A percentile compares a stretch with the other conserved stretches of the same genome.
phyloP scores from a whole-genome alignment of 1,140 invertebrate genomes.

The Drosophila subpulchrella region DNA sequence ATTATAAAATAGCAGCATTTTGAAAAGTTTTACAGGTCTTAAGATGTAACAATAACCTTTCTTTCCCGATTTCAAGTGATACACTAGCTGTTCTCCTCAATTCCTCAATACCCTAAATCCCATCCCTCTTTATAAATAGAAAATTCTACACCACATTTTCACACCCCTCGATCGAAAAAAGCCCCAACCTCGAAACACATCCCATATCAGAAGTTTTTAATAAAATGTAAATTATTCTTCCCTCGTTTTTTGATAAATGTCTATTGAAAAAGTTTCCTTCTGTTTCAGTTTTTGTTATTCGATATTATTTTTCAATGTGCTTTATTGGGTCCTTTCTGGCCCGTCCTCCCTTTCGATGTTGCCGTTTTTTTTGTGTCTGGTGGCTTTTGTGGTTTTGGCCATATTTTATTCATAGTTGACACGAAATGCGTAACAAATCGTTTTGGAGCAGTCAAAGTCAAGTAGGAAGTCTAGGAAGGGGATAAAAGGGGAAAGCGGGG shows the following conservation, averaged over 20 bases:
- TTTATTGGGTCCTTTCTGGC: slow-evolving; percentile 13
- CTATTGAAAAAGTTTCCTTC: slow-evolving; percentile 72
- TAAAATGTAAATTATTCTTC: slow-evolving; percentile 80
- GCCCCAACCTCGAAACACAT: slow-evolving; percentile 2
- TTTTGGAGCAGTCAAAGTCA: slow-evolving; percentile 35
- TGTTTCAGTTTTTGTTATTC: slow-evolving; percentile 53
- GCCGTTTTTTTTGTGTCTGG: slow-evolving; percentile 35
- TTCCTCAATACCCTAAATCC: neutral
- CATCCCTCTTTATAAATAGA: neutral
- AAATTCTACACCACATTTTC: too few relatives aligned
- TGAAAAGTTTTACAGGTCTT: neutral
- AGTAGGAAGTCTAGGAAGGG: slow-evolving; percentile 3
- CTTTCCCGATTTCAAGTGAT: neutral
- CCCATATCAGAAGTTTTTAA: slow-evolving; percentile 69
- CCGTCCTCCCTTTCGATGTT: slow-evolving; percentile 12
- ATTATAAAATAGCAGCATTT: neutral
- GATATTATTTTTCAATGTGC: slow-evolving; percentile 17
- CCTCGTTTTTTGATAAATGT: slow-evolving; percentile 74
- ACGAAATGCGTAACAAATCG: slow-evolving; percentile 82
- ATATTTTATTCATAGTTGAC: slow-evolving; percentile 83
- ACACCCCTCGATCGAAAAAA: neutral
- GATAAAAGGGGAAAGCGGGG: slow-evolving; percentile 7
- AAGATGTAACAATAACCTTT: neutral
- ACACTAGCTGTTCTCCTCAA: neutral
- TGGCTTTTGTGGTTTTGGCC: slow-evolving; percentile 60